These are phyloP conservation scores for Cristatella mucedo DNA, from an alignment of 2,888 invertebrate genomes.

Conservation along the genomic window DNA sequence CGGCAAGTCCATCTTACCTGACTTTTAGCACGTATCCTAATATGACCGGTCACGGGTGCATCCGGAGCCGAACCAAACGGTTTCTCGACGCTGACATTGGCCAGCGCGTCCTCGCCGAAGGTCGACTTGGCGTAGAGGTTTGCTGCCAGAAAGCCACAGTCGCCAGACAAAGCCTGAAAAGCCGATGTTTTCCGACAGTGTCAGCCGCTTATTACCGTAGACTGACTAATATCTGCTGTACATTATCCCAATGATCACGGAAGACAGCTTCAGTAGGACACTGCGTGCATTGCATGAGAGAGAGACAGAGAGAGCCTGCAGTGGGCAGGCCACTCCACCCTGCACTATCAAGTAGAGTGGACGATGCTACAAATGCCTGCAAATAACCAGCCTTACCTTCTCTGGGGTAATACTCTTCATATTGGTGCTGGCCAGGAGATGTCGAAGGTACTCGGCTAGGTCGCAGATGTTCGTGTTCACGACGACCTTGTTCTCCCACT, in stretches of 20 bases:
- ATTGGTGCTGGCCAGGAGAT: constrained; percentile 81
- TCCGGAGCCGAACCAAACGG: constrained; percentile 40
- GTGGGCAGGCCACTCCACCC: too few relatives aligned
- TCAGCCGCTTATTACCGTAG: too few relatives aligned
- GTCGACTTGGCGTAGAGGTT: constrained; percentile 96
- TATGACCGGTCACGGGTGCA: constrained; percentile 84
- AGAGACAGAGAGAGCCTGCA: too few relatives aligned
- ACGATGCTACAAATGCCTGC: too few relatives aligned
- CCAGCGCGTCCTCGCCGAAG: constrained; percentile 87
- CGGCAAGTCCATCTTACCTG: constrained; percentile 48
- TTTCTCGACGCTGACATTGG: constrained; percentile 95
- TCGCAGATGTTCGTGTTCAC: constrained; percentile 81
- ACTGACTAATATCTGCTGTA: too few relatives aligned
- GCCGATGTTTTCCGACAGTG: too few relatives aligned
- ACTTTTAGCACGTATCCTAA: constrained; percentile 92
- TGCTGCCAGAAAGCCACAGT: constrained; percentile 98
- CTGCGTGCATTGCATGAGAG: too few relatives aligned
- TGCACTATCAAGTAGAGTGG: too few relatives aligned
- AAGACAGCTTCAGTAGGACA: too few relatives aligned
- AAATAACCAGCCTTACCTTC: too few relatives aligned
- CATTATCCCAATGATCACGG: too few relatives aligned
- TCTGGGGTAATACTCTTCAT: constrained; percentile 97
- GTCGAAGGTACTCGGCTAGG: constrained; percentile 75
- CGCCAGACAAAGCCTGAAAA: constrained; percentile 66
- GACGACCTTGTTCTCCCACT: constrained; percentile 97